Evolutionary conservation across 2,797 vertebrate species (phyloP).

Genomic region (Periophthalmus magnuspinnatus): DNA sequence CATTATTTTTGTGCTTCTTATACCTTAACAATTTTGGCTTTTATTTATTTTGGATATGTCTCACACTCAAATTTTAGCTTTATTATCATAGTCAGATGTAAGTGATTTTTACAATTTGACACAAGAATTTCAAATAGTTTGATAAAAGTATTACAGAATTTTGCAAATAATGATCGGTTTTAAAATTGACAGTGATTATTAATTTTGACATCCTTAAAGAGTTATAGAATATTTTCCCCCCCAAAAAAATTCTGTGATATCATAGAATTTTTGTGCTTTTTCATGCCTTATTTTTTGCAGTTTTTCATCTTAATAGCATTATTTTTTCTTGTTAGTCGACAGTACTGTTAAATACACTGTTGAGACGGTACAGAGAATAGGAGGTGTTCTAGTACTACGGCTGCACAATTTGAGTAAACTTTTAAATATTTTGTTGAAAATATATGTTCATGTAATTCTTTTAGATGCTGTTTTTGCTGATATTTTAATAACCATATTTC

Average conservation of each 20-base stretch:
- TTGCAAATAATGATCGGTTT: too few species aligned
- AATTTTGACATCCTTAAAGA: background rate
- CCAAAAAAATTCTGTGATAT: background rate
- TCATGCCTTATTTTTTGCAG: background rate
- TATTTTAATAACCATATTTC: background rate
- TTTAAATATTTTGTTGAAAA: background rate
- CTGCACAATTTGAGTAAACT: background rate
- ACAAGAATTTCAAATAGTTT: too few species aligned
- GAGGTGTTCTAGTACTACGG: background rate
- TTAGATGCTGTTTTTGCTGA: background rate
- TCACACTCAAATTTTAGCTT: too few species aligned
- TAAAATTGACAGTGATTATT: too few species aligned
- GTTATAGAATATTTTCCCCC: background rate
- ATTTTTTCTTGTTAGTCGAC: background rate
- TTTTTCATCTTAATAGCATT: background rate
- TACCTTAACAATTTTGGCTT: too few species aligned
- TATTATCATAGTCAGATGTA: too few species aligned
- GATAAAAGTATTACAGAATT: too few species aligned
- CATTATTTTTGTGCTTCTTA: too few species aligned
- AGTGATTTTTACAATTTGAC: too few species aligned
- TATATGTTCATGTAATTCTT: background rate
- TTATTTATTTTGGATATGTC: too few species aligned
- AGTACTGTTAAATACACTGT: background rate
- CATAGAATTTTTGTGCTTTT: background rate
- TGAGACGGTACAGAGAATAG: background rate